phyloP scores from a whole-genome alignment of 1,140 invertebrate species.

The Drosophila ogumai region DNA sequence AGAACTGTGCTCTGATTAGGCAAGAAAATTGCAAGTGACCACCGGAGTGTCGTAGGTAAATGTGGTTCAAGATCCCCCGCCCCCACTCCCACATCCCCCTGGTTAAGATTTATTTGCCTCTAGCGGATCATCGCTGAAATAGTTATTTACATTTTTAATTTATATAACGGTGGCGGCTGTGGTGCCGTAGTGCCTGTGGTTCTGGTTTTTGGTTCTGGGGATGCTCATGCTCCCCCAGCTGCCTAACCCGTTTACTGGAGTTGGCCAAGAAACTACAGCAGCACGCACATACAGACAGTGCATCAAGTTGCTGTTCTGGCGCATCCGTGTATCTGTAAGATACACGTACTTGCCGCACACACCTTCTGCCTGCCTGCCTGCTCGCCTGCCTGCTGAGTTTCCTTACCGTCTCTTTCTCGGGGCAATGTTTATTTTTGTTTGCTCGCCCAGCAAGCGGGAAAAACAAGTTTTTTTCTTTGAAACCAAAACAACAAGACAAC shows the following conservation, averaged over 20 bases:
- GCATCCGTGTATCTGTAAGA: conserved; percentile 73
- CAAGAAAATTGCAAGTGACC: conserved; percentile 55
- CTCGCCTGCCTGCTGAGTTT: conserved; percentile 41
- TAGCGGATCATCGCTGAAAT: conserved; percentile 33
- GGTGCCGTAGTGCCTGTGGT: conserved; percentile 29
- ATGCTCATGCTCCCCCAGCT: conserved; percentile 43
- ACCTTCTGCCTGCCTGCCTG: conserved; percentile 31
- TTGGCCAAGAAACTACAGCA: conserved; percentile 47
- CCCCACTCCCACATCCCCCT: not conserved
- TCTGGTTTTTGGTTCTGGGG: conserved; percentile 52
- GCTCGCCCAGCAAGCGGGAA: conserved; percentile 68
- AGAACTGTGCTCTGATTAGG: conserved; percentile 43
- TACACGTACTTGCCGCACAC: conserved; percentile 67
- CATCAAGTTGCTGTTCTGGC: conserved; percentile 58
- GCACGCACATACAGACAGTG: conserved; percentile 70
- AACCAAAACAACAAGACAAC: conserved; percentile 50
- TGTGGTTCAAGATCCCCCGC: conserved; percentile 1
- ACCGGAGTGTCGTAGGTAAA: conserved; percentile 35
- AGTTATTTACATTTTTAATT: conserved; percentile 58
- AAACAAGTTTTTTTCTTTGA: conserved; percentile 72
- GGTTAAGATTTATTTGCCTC: conserved; percentile 19
- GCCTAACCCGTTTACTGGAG: conserved; percentile 77
- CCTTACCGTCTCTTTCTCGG: conserved; percentile 67
- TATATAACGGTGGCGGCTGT: conserved; percentile 48
- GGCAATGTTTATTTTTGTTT: conserved; percentile 83